These are phyloP conservation scores for Rutpela maculata DNA, from an alignment of 2,888 invertebrate genomes.

Conservation along the genomic window DNA sequence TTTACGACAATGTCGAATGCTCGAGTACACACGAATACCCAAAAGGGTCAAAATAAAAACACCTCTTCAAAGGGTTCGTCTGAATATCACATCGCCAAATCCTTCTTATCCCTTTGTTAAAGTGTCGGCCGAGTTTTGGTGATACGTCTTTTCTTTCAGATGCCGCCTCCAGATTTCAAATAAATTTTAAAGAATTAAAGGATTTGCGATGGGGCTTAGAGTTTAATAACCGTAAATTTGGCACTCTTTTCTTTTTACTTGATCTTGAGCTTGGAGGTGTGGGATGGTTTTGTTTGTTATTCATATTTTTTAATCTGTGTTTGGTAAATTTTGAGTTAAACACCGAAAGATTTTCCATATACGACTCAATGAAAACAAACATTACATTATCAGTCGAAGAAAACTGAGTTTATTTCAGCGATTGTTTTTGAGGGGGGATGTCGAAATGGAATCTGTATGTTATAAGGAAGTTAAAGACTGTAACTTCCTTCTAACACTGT, in stretches of 20 bases:
- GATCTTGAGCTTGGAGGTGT: not conserved
- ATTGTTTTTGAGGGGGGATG: too few relatives aligned
- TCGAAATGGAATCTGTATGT: too few relatives aligned
- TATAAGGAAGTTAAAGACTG: too few relatives aligned
- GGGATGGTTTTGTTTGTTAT: too few relatives aligned
- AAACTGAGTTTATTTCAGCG: too few relatives aligned
- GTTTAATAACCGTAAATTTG: slow-evolving; percentile 50
- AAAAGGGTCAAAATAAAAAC: slow-evolving; percentile 50
- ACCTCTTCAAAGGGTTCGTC: slow-evolving; percentile 59
- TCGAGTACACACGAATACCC: slow-evolving; percentile 48
- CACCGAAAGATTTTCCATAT: too few relatives aligned
- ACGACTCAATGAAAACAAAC: too few relatives aligned
- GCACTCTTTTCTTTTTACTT: slow-evolving; percentile 38
- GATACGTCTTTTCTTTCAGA: slow-evolving; percentile 34
- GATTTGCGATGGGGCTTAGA: slow-evolving; percentile 48
- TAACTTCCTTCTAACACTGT: too few relatives aligned
- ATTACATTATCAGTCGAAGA: too few relatives aligned
- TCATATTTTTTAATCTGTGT: too few relatives aligned
- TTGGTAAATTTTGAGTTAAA: too few relatives aligned
- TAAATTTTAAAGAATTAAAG: slow-evolving; percentile 50
- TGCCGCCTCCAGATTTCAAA: slow-evolving; percentile 50
- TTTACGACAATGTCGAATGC: slow-evolving; percentile 46
- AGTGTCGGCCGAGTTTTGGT: slow-evolving; percentile 53
- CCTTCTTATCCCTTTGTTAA: slow-evolving; percentile 57
- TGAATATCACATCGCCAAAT: slow-evolving; percentile 53